Evolutionary conservation across 2,888 invertebrate species (phyloP).

Genomic region (Abscondita cerata): DNA sequence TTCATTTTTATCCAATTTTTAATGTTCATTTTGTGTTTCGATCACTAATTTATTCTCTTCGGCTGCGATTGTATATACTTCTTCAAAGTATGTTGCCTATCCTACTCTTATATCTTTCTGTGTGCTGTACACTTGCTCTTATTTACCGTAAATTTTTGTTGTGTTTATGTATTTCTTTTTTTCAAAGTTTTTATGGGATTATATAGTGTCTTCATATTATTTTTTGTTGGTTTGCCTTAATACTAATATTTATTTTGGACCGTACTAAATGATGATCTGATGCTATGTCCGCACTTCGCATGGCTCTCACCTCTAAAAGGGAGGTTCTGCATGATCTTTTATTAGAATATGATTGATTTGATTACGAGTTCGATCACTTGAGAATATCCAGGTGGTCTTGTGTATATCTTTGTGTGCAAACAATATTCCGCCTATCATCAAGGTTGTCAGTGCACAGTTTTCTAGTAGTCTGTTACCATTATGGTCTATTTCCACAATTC

Average conservation of each 20-base stretch:
- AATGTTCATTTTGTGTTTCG: neutral
- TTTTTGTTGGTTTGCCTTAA: no score
- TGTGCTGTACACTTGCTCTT: no score
- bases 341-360: neutral
- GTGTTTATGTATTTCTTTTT: neutral
- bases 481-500: no score
- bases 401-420: neutral
- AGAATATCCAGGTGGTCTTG: no score
- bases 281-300: neutral
- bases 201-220: neutral
- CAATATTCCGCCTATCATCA: neutral
- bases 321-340: no score
- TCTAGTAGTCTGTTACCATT: no score
- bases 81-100: no score
- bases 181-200: neutral
- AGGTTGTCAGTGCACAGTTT: neutral
- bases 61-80: no score
- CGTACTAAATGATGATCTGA: slow-evolving; percentile 4
- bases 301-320: no score
- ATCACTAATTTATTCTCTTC: neutral
- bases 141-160: neutral
- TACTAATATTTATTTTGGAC: slow-evolving; percentile 3
- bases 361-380: neutral
- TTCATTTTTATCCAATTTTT: neutral
- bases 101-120: neutral